phyloP scores from a whole-genome alignment of 2,888 invertebrate genomes.

The Dynastes hyllus region DNA sequence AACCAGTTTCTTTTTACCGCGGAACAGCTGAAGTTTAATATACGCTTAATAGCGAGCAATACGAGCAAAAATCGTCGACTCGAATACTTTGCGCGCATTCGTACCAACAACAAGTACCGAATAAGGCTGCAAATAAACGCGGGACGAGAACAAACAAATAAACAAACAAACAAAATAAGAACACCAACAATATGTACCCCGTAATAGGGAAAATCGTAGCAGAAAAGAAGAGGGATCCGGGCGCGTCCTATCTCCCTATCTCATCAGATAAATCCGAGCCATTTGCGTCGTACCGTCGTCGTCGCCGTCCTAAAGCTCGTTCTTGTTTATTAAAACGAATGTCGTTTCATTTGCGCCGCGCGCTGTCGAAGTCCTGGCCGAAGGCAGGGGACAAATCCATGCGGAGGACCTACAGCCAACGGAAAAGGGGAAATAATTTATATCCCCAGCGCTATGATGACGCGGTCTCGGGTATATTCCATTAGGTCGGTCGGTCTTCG shows the following conservation, averaged over 20 bases:
- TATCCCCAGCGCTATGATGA: slow-evolving; percentile 24
- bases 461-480: slow-evolving; percentile 30
- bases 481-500: slow-evolving; percentile 13
- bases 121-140: background rate
- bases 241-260: slow-evolving; percentile 19
- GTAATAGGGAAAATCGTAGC: background rate
- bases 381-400: background rate
- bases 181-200: background rate
- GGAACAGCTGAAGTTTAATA: background rate
- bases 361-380: slow-evolving; percentile 26
- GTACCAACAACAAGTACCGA: background rate
- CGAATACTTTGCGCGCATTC: background rate
- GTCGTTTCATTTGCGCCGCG: slow-evolving; percentile 40
- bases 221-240: background rate
- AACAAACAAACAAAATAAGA: background rate
- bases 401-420: background rate
- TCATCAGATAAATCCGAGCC: slow-evolving; percentile 32
- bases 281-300: slow-evolving; percentile 4
- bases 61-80: background rate
- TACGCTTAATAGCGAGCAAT: background rate
- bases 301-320: slow-evolving; percentile 19
- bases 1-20: background rate
- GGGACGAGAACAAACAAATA: background rate
- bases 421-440: slow-evolving; percentile 27
- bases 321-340: slow-evolving; percentile 45